Evolutionary conservation across 2,113 vertebrate species (phyloP).

Genomic region (Channa argus): DNA sequence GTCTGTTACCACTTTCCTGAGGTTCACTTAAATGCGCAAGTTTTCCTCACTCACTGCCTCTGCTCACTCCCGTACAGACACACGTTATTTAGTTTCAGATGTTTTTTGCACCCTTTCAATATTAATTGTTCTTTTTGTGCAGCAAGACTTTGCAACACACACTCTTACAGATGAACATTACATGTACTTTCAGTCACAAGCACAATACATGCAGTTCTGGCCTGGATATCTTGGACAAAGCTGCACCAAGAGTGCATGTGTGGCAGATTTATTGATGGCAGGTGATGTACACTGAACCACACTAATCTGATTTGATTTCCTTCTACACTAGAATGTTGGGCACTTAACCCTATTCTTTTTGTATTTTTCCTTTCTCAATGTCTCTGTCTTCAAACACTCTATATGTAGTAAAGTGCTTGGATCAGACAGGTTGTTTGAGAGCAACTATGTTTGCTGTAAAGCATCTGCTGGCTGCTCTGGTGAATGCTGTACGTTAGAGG

Average conservation of each 20-base stretch:
- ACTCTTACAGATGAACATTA: constrained; percentile 29
- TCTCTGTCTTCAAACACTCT: constrained; percentile 9
- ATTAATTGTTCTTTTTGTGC: not conserved
- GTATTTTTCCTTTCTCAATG: not conserved
- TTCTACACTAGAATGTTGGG: constrained; percentile 31
- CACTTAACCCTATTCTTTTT: constrained; percentile 11
- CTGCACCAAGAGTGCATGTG: not conserved
- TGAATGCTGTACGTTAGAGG: constrained; percentile 66
- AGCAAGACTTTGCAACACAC: not conserved
- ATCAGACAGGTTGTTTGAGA: constrained; percentile 26
- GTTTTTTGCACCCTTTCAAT: not conserved
- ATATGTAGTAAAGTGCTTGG: constrained; percentile 14
- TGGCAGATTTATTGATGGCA: constrained; percentile 41
- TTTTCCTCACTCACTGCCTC: not conserved
- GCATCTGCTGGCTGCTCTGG: constrained; percentile 59
- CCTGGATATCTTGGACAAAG: too few species aligned
- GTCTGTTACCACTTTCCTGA: not conserved
- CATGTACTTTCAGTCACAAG: constrained; percentile 12
- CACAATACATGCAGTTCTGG: not conserved
- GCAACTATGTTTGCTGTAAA: constrained; percentile 70
- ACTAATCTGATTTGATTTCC: constrained; percentile 50
- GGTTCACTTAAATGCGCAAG: not conserved
- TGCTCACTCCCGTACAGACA: not conserved
- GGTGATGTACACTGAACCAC: constrained; percentile 31
- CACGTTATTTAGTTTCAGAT: not conserved